Base-by-base conservation (phyloP, 2,113 vertebrate genomes). In the Saccopteryx bilineata region DNA sequence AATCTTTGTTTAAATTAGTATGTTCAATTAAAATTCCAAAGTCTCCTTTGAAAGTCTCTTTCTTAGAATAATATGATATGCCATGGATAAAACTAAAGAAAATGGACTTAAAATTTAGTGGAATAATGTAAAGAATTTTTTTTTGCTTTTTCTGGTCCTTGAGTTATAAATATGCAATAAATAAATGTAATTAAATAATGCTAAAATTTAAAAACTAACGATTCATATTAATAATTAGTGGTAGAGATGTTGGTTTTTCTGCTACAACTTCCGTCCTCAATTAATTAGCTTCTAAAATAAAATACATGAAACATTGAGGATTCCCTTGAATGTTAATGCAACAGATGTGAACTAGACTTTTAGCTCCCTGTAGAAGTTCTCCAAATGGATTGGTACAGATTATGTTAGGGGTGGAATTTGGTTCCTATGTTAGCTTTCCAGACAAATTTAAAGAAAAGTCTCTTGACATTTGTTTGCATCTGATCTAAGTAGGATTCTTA, bases 281-380 rank as follows among this genome's bases (percentile, higher is more conserved):
- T 87, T 74, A 95, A 92, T 72, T 82, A 80, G 39, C 21, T 90
- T 93, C 71, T 84, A 91, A 96, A 94, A 56, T 71, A 93, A 96
- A 91, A 87, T 66, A 84, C 56, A 63, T 52, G 46, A 48, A 87
- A 88, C 94, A 75, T 6, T 68, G 21, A 93, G 50, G 58, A 48
- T 17, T 87, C 52, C 75, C 50, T n/a, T 92, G 39, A 90, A 69
- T 82, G 6, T 84, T 58, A 89, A 74, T 12, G n/a, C 13, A 89
- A 83, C 6, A 87, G 80, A 96, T 63, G 93, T 60, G 13, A 92
- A 61, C 8, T 54, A 84, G 60, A 92, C 15, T 87, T 90, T 90
- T 72, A 87, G 50, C 93, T 85, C 28, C 87, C 52, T 66, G 17
- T 85, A 90, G 90, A 89, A 76, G 68, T n/a, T 83, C 7, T 28